phyloP scores from a whole-genome alignment of 1,140 invertebrate genomes.

The Drosophila micromelanica region DNA sequence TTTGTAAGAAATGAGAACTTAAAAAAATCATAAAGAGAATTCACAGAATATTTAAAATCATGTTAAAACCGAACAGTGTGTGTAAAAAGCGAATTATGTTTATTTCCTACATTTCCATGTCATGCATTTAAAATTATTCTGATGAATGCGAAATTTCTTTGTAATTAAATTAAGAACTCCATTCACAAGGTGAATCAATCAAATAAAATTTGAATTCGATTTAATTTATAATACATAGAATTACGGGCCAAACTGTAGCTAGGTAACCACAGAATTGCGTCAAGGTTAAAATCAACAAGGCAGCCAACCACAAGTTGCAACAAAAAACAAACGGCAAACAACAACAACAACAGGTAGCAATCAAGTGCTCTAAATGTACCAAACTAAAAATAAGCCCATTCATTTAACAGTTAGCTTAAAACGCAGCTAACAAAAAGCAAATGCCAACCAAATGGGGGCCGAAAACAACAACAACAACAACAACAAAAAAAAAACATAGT shows the following conservation, averaged over 20 bases:
- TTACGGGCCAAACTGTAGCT: slow-evolving; percentile 4
- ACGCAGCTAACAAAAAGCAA: slow-evolving; percentile 56
- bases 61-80: too few species aligned
- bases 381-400: slow-evolving; percentile 57
- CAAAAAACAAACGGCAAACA: slow-evolving; percentile 29
- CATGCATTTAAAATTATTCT: too few species aligned
- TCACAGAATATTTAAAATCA: too few species aligned
- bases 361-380: slow-evolving; percentile 45
- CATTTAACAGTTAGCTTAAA: slow-evolving; percentile 66
- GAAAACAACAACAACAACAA: slow-evolving; percentile 2
- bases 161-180: too few species aligned
- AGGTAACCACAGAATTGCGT: slow-evolving; percentile 63
- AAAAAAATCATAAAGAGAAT: too few species aligned
- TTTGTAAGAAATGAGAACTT: too few species aligned
- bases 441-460: slow-evolving; percentile 14
- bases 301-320: slow-evolving; percentile 40
- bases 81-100: too few species aligned
- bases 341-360: slow-evolving; percentile 10
- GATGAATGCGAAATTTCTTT: too few species aligned
- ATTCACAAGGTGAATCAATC: background rate
- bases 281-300: slow-evolving; percentile 59
- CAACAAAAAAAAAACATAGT: slow-evolving; percentile 12
- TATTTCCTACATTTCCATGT: too few species aligned
- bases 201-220: slow-evolving; percentile 11
- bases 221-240: background rate